These are phyloP conservation scores for Todus mexicanus DNA, from an alignment of 2,797 vertebrate species.

Conservation along the genomic window DNA sequence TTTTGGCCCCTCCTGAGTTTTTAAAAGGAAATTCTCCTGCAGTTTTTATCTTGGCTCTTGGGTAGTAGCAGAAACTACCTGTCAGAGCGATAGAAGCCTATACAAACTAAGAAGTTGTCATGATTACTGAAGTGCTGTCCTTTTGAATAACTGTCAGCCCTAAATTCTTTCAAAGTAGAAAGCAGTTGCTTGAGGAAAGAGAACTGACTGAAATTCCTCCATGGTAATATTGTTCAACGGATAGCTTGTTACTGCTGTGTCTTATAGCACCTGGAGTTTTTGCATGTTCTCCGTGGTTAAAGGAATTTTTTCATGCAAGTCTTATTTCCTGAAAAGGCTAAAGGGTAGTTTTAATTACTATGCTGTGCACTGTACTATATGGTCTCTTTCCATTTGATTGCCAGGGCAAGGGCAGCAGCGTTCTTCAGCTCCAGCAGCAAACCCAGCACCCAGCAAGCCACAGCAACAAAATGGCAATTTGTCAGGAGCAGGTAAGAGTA, in stretches of 20 bases:
- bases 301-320: background rate
- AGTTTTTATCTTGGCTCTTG: constrained; percentile 1
- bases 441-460: constrained; percentile 47
- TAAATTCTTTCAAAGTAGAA: constrained; percentile 22
- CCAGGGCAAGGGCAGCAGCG: constrained; percentile 69
- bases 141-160: constrained; percentile 39
- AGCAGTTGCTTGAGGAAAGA: constrained; percentile 17
- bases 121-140: constrained; percentile 35
- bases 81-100: constrained; percentile 20
- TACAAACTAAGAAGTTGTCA: constrained; percentile 41
- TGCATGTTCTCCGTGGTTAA: background rate
- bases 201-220: constrained; percentile 24
- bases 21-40: background rate
- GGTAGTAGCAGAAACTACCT: constrained; percentile 37
- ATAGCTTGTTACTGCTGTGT: background rate
- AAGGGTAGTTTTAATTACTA: background rate
- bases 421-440: constrained; percentile 44
- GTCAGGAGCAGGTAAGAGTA: constrained; percentile 61
- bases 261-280: background rate
- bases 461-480: constrained; percentile 63
- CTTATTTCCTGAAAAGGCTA: background rate
- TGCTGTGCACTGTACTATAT: background rate
- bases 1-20: background rate
- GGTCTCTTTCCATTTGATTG: constrained; percentile 23
- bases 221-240: background rate